Evolutionary conservation across 2,797 vertebrate genomes (phyloP).

Genomic region (Pangasius krempfi): DNA sequence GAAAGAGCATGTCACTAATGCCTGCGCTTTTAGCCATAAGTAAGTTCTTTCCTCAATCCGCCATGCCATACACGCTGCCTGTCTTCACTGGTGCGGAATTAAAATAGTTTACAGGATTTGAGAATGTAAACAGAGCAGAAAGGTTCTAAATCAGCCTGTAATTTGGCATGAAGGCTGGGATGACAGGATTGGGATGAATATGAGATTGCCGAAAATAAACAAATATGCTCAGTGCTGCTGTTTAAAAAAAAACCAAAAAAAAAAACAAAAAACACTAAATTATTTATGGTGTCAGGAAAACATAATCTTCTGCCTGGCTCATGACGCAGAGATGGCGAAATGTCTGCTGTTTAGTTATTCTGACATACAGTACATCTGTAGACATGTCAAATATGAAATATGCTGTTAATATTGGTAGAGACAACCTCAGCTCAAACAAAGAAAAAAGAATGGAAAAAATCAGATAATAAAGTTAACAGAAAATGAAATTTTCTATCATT

Average conservation of each 20-base stretch:
- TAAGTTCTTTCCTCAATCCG: conserved; percentile 23
- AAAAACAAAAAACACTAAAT: background rate
- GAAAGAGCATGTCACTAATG: conserved; percentile 10
- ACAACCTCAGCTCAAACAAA: background rate
- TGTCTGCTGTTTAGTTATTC: background rate
- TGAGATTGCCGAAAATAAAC: conserved; percentile 44
- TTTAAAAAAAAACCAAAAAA: background rate
- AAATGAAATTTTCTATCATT: background rate
- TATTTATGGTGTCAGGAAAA: background rate
- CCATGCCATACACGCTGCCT: conserved; percentile 26
- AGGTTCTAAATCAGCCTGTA: conserved; percentile 44
- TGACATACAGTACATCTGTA: background rate
- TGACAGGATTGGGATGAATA: conserved; percentile 25
- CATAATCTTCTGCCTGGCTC: background rate
- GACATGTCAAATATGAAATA: background rate
- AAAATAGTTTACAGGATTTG: conserved; percentile 42
- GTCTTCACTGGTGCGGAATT: conserved; percentile 5
- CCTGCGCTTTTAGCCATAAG: conserved; percentile 19
- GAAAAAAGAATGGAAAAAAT: background rate
- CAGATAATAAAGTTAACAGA: background rate
- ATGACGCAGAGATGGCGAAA: background rate
- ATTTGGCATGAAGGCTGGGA: conserved; percentile 12
- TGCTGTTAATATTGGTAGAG: background rate
- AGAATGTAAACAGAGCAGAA: conserved; percentile 43
- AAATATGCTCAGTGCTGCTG: background rate